These are phyloP conservation scores for Lota lota DNA, from an alignment of 2,113 vertebrate genomes.

Conservation along the genomic window DNA sequence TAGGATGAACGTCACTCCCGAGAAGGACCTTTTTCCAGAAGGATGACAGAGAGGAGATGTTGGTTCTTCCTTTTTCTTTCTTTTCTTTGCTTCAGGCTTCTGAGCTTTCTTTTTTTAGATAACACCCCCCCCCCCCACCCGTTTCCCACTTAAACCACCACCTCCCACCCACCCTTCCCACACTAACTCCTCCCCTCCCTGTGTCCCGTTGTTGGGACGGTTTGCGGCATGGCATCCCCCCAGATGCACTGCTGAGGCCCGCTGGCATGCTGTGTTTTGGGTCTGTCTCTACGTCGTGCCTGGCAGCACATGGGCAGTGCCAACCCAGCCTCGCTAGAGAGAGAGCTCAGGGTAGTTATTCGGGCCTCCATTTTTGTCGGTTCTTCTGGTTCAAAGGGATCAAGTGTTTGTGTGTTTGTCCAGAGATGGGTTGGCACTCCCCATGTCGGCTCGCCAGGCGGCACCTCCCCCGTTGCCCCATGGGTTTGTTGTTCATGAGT, in stretches of 20 bases:
- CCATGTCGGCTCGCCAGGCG: constrained; percentile 49
- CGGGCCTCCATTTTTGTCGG: constrained; percentile 26
- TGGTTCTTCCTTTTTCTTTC: constrained; percentile 33
- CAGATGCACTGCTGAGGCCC: constrained; percentile 70
- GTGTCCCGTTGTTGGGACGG: constrained; percentile 46
- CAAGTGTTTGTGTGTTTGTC: constrained; percentile 24
- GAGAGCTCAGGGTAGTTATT: constrained; percentile 20
- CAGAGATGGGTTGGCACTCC: constrained; percentile 58
- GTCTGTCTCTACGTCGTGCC: constrained; percentile 61
- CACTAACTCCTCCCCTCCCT: constrained; percentile 6
- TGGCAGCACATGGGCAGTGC: constrained; percentile 63
- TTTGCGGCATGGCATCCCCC: constrained; percentile 75
- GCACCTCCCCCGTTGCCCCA: constrained; percentile 54
- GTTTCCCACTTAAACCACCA: constrained; percentile 16
- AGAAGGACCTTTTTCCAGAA: constrained; percentile 25
- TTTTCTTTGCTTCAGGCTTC: constrained; percentile 36
- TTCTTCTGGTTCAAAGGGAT: constrained; percentile 27
- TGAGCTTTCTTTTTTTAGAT: constrained; percentile 36
- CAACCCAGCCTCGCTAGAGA: constrained; percentile 54
- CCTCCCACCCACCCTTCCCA: constrained; percentile 26
- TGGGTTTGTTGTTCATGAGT: constrained; percentile 72
- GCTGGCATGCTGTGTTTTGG: constrained; percentile 75
- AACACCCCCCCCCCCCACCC: constrained; percentile 33
- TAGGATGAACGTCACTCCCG: constrained; percentile 59
- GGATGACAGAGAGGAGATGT: constrained; percentile 38